phyloP scores from a whole-genome alignment of 1,140 invertebrate genomes.

The Ceratitis capitata region DNA sequence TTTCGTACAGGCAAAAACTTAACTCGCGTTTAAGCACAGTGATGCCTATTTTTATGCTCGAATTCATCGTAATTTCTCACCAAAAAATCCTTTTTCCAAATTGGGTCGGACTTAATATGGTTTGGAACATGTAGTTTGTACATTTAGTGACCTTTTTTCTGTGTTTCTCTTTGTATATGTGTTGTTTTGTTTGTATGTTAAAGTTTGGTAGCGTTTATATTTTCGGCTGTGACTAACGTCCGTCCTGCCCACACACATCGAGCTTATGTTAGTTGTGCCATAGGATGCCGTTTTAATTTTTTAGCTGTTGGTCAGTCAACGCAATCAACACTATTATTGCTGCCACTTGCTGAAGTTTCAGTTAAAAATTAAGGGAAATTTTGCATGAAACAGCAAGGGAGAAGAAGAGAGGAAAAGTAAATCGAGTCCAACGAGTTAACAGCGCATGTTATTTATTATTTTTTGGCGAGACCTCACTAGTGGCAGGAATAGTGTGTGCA shows the following conservation, averaged over 20 bases:
- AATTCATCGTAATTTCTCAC: neutral
- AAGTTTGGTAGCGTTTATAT: neutral
- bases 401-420: neutral
- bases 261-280: neutral
- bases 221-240: too few relatives aligned
- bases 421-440: neutral
- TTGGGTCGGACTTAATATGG: neutral
- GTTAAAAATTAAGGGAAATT: neutral
- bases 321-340: constrained; percentile 25
- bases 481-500: neutral
- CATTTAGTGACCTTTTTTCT: neutral
- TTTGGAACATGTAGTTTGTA: neutral
- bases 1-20: neutral
- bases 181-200: neutral
- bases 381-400: neutral
- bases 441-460: neutral
- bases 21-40: neutral
- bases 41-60: neutral
- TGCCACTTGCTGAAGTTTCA: neutral
- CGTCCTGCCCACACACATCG: neutral
- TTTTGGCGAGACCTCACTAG: neutral
- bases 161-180: neutral
- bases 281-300: neutral
- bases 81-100: neutral
- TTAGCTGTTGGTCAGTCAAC: constrained; percentile 13